phyloP scores from a whole-genome alignment of 2,888 invertebrate genomes.

The Sialis fuliginosa region DNA sequence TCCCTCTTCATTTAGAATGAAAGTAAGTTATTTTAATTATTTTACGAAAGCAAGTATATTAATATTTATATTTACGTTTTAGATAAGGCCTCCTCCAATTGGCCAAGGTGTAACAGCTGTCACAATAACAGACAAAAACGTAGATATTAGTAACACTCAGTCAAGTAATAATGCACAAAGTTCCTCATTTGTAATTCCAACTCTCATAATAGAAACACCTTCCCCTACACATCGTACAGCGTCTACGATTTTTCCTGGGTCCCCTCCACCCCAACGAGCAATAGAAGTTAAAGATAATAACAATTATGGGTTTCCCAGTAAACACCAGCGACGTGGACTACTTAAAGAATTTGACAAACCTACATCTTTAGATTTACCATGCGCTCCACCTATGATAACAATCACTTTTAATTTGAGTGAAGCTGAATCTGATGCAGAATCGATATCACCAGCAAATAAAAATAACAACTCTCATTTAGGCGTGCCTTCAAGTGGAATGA shows the following conservation, averaged over 20 bases:
- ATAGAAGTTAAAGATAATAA: slow-evolving; percentile 15
- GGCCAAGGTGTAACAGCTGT: slow-evolving; percentile 21
- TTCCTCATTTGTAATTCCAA: slow-evolving; percentile 41
- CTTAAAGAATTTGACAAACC: slow-evolving; percentile 44
- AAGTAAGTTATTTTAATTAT: slow-evolving; percentile 2
- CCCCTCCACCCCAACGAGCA: slow-evolving; percentile 35
- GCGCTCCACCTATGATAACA: slow-evolving; percentile 50
- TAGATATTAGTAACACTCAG: slow-evolving; percentile 29
- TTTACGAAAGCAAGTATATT: not conserved
- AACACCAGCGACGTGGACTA: slow-evolving; percentile 26
- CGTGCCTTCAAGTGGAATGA: slow-evolving; percentile 40
- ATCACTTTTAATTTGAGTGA: slow-evolving; percentile 61
- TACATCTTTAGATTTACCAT: slow-evolving; percentile 38
- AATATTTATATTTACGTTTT: slow-evolving; percentile 15
- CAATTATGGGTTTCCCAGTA: slow-evolving; percentile 22
- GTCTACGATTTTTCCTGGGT: slow-evolving; percentile 28
- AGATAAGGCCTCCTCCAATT: slow-evolving; percentile 34
- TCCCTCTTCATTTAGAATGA: slow-evolving; percentile 5
- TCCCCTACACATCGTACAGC: slow-evolving; percentile 43
- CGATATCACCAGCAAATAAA: slow-evolving; percentile 38
- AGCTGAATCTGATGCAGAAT: slow-evolving; percentile 53
- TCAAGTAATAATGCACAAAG: slow-evolving; percentile 14
- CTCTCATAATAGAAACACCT: slow-evolving; percentile 45
- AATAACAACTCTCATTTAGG: slow-evolving; percentile 23
- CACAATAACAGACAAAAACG: slow-evolving; percentile 27